Evolutionary conservation across 2,888 invertebrate species (phyloP).

Genomic region (Brenthis daphne): DNA sequence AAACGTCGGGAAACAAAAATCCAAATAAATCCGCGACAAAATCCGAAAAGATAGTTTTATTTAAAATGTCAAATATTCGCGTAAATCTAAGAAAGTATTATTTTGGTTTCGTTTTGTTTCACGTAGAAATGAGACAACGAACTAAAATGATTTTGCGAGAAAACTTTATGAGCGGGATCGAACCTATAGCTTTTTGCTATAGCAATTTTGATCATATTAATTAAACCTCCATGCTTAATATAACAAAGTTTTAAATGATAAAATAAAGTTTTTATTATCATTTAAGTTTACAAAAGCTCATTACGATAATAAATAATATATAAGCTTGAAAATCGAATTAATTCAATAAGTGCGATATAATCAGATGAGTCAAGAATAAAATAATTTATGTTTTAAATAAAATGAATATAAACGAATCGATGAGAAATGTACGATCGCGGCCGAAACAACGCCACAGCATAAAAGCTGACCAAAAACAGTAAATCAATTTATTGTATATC

Average conservation of each 20-base stretch:
- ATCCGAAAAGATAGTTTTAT: too few relatives aligned
- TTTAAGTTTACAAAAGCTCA: conserved; percentile 5
- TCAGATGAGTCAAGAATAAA: conserved; percentile 20
- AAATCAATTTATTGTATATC: conserved; percentile 32
- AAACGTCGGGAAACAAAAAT: too few relatives aligned
- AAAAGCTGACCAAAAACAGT: conserved; percentile 24
- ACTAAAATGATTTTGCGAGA: too few relatives aligned
- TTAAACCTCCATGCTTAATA: not conserved
- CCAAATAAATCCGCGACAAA: too few relatives aligned
- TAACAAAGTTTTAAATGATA: not conserved
- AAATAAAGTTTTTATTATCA: not conserved
- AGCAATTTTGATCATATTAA: too few relatives aligned
- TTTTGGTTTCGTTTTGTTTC: too few relatives aligned
- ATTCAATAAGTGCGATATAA: conserved; percentile 17
- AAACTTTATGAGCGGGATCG: too few relatives aligned
- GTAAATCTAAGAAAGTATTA: too few relatives aligned
- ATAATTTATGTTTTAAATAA: conserved; percentile 20
- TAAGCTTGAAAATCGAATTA: conserved; percentile 10
- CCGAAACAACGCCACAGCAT: conserved; percentile 20
- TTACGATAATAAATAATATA: conserved; percentile 16
- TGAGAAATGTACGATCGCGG: conserved; percentile 23
- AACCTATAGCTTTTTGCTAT: too few relatives aligned
- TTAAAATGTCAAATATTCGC: too few relatives aligned
- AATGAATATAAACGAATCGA: not conserved
- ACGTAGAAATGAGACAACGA: too few relatives aligned